A percentile compares a stretch with the other conserved stretches of the same genome.
Conservation (phyloP, 2,888 invertebrate genomes). For the Drosophila paracracens region DNA sequence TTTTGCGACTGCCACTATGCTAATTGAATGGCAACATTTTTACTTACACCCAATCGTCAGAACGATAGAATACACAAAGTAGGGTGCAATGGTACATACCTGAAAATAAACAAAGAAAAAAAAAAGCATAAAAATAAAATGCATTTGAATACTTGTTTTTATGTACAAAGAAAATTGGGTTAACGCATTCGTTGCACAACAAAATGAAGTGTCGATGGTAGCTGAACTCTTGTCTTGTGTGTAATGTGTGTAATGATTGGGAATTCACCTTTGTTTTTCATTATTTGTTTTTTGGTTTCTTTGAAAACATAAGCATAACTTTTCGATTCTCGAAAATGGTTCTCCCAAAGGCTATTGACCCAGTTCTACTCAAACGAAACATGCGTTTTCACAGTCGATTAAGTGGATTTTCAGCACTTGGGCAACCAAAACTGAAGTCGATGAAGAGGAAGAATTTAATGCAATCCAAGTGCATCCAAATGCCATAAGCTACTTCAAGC, state of each 20-base stretch:
- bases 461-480: conserved; percentile 46
- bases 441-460: conserved; percentile 18
- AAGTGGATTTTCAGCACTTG: conserved; percentile 68
- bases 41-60: conserved; percentile 25
- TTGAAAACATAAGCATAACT: conserved; percentile 61
- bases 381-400: conserved; percentile 65
- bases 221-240: neutral
- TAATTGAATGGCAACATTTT: conserved; percentile 55
- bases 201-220: conserved; percentile 17
- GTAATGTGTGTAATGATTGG: conserved; percentile 12
- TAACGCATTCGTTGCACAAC: conserved; percentile 50
- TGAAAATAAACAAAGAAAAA: conserved; percentile 56
- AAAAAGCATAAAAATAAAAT: conserved; percentile 38
- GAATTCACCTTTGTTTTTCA: conserved; percentile 55
- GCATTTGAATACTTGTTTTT: conserved; percentile 56
- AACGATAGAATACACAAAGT: conserved; percentile 24
- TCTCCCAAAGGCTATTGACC: conserved; percentile 62
- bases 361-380: conserved; percentile 39
- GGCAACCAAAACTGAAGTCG: conserved; percentile 14
- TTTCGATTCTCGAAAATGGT: conserved; percentile 26
- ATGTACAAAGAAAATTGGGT: conserved; percentile 57
- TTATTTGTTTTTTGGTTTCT: conserved; percentile 34
- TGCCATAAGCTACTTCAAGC: conserved; percentile 47
- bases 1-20: conserved; percentile 62
- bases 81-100: conserved; percentile 59